Evolutionary conservation across 2,797 vertebrate species (phyloP).

Genomic region (Danionella dracula): DNA sequence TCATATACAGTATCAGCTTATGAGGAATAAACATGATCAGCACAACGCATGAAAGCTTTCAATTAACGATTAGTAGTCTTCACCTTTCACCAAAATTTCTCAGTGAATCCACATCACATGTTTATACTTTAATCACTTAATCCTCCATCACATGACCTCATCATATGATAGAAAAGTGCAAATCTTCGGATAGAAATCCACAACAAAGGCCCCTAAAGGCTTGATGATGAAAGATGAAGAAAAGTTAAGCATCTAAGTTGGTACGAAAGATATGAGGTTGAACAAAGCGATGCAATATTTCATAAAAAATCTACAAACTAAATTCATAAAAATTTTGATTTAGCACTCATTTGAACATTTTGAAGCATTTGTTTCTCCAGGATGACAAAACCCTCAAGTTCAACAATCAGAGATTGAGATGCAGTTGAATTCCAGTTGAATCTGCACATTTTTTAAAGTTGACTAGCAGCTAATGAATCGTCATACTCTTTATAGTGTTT

Average conservation of each 20-base stretch:
- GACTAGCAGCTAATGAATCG: too few species aligned
- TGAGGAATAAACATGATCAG: background rate
- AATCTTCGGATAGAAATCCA: constrained; percentile 58
- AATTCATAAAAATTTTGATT: too few species aligned
- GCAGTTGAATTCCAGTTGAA: too few species aligned
- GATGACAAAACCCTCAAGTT: too few species aligned
- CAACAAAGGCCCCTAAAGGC: background rate
- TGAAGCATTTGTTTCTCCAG: too few species aligned
- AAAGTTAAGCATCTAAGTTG: background rate
- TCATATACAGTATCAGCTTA: too few species aligned
- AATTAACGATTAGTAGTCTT: background rate
- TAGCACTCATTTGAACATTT: too few species aligned
- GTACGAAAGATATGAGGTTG: background rate
- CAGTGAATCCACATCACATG: constrained; percentile 20
- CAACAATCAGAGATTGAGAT: too few species aligned
- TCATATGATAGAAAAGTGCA: constrained; percentile 55
- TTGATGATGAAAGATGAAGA: background rate
- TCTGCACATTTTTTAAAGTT: too few species aligned
- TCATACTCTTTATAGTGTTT: too few species aligned
- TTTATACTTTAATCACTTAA: constrained; percentile 27
- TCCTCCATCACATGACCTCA: constrained; percentile 64
- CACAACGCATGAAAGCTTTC: too few species aligned
- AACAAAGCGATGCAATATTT: background rate
- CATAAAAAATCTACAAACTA: too few species aligned
- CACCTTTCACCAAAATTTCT: constrained; percentile 21